Base-by-base conservation (phyloP, 2,113 vertebrate genomes). In the Alouatta palliata region DNA sequence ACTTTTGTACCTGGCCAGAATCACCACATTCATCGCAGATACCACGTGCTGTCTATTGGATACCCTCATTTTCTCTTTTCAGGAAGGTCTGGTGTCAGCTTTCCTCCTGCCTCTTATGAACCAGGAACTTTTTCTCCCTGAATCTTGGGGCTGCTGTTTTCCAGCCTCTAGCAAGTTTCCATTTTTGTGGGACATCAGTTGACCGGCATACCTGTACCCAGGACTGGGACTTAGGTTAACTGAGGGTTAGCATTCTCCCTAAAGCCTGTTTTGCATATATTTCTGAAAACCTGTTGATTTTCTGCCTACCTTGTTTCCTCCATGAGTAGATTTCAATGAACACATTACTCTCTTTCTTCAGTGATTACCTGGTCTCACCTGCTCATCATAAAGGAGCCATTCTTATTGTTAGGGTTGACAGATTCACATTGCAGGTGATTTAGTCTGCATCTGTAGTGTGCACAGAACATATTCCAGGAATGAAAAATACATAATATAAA, bases 1-100 rank as follows among this genome's bases (percentile, higher is more conserved):
- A 92, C 76, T 95, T 96, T 76, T 54, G 68, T 95, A 23, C 12
- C 5, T 45, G 43, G 47, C 49, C 64, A 71, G 66, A 96, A 80
- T 66, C 21, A 6, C 79, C 0, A 20, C 80, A 71, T 84, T 45
- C 90, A 79, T 95, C 25, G 3, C 45, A 61, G 73, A 20, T 27
- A 49, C 6, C 10, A 30, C 0, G 8, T 32, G 2, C 45, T 2
- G 6, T 40, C 92, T 70, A 25, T 25, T 0, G 0, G 66, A 84
- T 37, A 35, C 37, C 27, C 45, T 76, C 70, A 10, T 81, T 58
- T 76, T 85, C 92, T 90, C 84, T 80, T 86, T 92, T 96, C 71
- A 70, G 89, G 81, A 90, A 83, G 64, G 27, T 7, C 81, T n/a
- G 11, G 45, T 61, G 70, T 96, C 45, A 1, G 37, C 68, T 96